These are phyloP conservation scores for Polypterus bichir DNA, from an alignment of 2,113 vertebrate genomes.

Conservation along the genomic window DNA sequence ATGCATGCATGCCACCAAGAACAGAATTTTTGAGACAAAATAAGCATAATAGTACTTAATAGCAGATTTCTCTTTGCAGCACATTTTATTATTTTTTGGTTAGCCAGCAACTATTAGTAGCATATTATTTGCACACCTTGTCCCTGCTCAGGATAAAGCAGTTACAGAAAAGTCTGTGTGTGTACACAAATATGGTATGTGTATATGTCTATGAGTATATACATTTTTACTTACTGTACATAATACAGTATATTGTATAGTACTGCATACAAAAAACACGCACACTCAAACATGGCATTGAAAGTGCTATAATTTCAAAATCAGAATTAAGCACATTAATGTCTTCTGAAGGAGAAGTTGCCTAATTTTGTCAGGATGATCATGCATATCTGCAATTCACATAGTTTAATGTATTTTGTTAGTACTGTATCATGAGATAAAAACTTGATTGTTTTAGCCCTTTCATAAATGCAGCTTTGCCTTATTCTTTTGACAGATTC, in stretches of 20 bases:
- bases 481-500: constrained; percentile 51
- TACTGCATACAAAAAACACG: constrained; percentile 33
- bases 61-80: too few relatives aligned
- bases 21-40: too few relatives aligned
- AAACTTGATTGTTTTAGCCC: constrained; percentile 50
- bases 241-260: constrained; percentile 25
- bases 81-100: too few relatives aligned
- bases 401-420: constrained; percentile 45
- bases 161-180: too few relatives aligned
- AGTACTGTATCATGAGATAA: constrained; percentile 39
- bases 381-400: constrained; percentile 35
- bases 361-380: constrained; percentile 29
- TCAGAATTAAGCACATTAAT: constrained; percentile 49
- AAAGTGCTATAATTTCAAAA: constrained; percentile 35
- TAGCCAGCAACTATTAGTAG: too few relatives aligned
- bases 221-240: constrained; percentile 22
- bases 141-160: too few relatives aligned
- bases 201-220: too few relatives aligned
- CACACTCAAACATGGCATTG: constrained; percentile 44
- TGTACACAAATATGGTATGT: too few relatives aligned
- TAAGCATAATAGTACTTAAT: too few relatives aligned
- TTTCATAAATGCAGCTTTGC: constrained; percentile 57
- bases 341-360: constrained; percentile 34
- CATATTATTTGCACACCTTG: too few relatives aligned
- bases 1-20: too few relatives aligned